These are phyloP conservation scores for Metalampra italica DNA, from an alignment of 2,888 invertebrate species.

Conservation along the genomic window DNA sequence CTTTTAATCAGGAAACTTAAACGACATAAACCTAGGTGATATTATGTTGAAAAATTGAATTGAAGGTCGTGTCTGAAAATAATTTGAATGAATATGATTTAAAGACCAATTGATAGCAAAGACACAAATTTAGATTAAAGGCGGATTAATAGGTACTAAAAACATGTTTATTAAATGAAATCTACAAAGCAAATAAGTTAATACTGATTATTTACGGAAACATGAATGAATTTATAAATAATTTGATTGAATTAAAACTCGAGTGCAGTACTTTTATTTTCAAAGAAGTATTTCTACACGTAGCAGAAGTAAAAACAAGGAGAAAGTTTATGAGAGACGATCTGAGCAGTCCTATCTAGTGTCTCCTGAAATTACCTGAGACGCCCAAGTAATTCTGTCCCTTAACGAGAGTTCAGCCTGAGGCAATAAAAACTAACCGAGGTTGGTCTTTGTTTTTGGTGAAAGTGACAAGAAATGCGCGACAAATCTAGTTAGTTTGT, in stretches of 20 bases:
- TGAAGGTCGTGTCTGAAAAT: no score
- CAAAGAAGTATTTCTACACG: neutral
- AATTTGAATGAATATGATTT: no score
- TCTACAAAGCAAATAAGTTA: no score
- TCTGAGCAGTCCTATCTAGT: neutral
- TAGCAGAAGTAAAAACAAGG: no score
- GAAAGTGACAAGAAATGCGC: neutral
- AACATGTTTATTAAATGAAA: no score
- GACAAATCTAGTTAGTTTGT: neutral
- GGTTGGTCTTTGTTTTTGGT: conserved; percentile 3
- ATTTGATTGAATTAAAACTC: no score
- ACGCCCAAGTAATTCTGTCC: conserved; percentile 6
- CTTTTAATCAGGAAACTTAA: neutral
- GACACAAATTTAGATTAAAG: no score
- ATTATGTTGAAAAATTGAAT: no score
- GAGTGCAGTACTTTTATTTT: neutral
- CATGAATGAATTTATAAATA: no score
- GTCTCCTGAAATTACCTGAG: conserved; percentile 6
- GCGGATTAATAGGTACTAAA: no score
- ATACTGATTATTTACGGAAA: no score
- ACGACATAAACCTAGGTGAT: neutral
- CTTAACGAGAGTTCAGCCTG: conserved; percentile 14
- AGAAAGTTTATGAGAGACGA: neutral
- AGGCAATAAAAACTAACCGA: conserved; percentile 14
- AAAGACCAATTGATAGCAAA: no score